phyloP scores from a whole-genome alignment of 2,113 vertebrate species.

The Octodon degus region DNA sequence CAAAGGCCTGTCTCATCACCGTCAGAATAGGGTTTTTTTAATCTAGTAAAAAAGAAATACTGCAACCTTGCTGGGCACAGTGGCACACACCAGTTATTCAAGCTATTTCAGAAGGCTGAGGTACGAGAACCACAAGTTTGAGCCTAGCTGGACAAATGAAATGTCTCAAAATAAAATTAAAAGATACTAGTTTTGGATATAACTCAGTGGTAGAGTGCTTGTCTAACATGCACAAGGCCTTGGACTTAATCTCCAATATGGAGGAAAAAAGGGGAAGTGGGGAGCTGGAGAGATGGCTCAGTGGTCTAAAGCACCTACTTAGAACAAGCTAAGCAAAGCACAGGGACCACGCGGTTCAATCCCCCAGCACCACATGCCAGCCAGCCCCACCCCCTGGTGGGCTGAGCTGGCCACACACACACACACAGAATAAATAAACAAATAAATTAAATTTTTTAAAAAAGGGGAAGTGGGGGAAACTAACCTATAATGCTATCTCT shows the following conservation, averaged over 20 bases:
- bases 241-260: not conserved
- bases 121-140: not conserved
- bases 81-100: not conserved
- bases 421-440: no score
- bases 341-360: no score
- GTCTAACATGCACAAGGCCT: not conserved
- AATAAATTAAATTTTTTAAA: no score
- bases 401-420: no score
- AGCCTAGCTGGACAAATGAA: not conserved
- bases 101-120: not conserved
- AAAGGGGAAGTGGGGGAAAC: not conserved
- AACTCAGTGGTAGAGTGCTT: not conserved
- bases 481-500: not conserved
- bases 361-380: no score
- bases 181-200: not conserved
- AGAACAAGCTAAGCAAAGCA: no score
- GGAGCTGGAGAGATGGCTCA: no score
- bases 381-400: no score
- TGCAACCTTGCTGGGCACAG: not conserved
- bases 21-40: not conserved
- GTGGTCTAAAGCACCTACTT: no score
- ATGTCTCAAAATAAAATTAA: not conserved
- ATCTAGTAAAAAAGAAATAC: not conserved
- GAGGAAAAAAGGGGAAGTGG: not conserved
- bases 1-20: not conserved